Conservation (phyloP, 2,888 invertebrate species). For the Gibbula magus region DNA sequence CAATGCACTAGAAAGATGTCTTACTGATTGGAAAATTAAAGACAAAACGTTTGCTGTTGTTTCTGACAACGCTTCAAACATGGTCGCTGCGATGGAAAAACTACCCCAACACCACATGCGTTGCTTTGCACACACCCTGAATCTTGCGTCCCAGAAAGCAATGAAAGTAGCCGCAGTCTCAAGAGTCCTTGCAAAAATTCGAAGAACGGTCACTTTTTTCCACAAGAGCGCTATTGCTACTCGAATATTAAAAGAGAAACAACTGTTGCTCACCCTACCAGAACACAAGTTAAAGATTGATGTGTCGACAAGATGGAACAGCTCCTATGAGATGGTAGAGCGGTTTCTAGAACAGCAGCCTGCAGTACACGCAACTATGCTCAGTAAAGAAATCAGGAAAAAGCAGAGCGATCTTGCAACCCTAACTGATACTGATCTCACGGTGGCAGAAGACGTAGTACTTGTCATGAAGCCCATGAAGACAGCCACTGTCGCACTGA, state of each 20-base stretch:
- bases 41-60: no score
- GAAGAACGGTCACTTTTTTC: conserved; percentile 27
- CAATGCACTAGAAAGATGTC: no score
- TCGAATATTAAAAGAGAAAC: conserved; percentile 23
- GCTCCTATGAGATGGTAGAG: conserved; percentile 26
- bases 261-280: conserved; percentile 19
- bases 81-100: no score
- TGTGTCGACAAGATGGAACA: conserved; percentile 31
- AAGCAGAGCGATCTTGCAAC: conserved; percentile 22
- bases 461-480: conserved; percentile 22
- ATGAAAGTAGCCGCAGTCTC: no score
- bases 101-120: no score
- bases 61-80: no score
- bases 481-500: conserved; percentile 16
- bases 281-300: conserved; percentile 30
- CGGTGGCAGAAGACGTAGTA: conserved; percentile 28
- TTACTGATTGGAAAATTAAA: no score
- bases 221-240: conserved; percentile 30
- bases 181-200: conserved; percentile 24
- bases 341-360: conserved; percentile 26
- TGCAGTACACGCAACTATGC: not conserved
- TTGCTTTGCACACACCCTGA: no score
- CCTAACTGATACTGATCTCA: conserved; percentile 21
- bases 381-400: not conserved
- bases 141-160: no score